These are phyloP conservation scores for Psilanteris sp. DNA, from an alignment of 1,140 invertebrate species.

Conservation along the genomic window DNA sequence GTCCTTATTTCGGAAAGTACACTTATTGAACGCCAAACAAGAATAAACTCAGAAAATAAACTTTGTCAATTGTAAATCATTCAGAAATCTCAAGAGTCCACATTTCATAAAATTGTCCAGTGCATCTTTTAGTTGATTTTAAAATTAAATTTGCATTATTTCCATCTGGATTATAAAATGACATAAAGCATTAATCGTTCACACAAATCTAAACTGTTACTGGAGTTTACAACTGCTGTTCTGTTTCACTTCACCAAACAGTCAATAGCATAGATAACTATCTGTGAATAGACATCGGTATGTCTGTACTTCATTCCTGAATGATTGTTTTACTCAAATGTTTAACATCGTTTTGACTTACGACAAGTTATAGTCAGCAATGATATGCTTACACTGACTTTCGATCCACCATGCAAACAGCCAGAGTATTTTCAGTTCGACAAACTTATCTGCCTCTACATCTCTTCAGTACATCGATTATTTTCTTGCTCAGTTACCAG, in stretches of 20 bases:
- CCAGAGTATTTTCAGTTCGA: slow-evolving; percentile 4
- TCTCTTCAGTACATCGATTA: slow-evolving; percentile 9
- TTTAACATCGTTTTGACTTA: slow-evolving; percentile 40
- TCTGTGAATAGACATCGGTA: slow-evolving; percentile 35
- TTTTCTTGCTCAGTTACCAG: background rate
- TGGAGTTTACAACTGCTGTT: slow-evolving; percentile 30
- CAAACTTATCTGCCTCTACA: slow-evolving; percentile 9
- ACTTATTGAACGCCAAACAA: too few species aligned
- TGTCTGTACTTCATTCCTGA: slow-evolving; percentile 17
- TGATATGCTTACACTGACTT: slow-evolving; percentile 37
- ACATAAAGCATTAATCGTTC: slow-evolving; percentile 30
- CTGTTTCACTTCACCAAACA: slow-evolving; percentile 34
- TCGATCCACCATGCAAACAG: slow-evolving; percentile 23
- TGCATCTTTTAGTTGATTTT: too few species aligned
- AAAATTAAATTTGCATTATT: too few species aligned
- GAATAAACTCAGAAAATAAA: too few species aligned
- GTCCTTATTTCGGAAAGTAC: too few species aligned
- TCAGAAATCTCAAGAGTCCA: too few species aligned
- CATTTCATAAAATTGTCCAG: too few species aligned
- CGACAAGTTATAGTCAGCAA: slow-evolving; percentile 39
- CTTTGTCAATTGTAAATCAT: too few species aligned
- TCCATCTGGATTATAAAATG: slow-evolving; percentile 29
- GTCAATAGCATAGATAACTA: slow-evolving; percentile 45
- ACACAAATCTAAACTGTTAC: slow-evolving; percentile 14
- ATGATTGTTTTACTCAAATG: slow-evolving; percentile 38